Evolutionary conservation across 2,888 invertebrate genomes (phyloP), one percentile per base, ranked within the genome.

Genomic region (Lochmaea crataegi): DNA sequence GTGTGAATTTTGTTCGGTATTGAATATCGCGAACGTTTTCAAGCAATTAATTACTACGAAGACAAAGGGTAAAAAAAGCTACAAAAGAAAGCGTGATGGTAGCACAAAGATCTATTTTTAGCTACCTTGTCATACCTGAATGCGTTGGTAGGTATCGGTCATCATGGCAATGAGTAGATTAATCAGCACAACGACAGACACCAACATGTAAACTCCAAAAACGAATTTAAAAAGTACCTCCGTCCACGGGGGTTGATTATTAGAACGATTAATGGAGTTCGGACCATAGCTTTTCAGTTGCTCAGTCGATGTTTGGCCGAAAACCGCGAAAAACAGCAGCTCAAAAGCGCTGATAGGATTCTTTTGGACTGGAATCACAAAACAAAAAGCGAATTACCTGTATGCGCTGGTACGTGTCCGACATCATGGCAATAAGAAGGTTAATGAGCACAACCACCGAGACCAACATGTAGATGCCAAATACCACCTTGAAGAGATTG

Each of bases 81-180:
- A 64, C 26, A 41, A 65, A 61, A 65, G 38, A 61, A 78, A 78
- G 77, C 77, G 75, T 75, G 72, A 64, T 63, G 71, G 65, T 67
- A 72, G 74, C 73, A 74, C 60, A 64, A 72, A 60, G 45, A 65
- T 56, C 58, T 73, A 71, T 53, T 61, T 64, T 70, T 73, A 75
- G 74, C 79, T 77, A 79, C 75, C 77, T 79, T 75, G 48, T 75
- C 75, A 88, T 92, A 94, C 97, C 92, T 99, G 97, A 86, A 99
- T 99, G 86, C 97, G 91, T 88, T 99, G 99, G 88, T 99, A 99
- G 76, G 99, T 99, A 91, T 99, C 99, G 86, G 98, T 98, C 98
- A 99, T 99, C 99, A 99, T 99, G 90, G 99, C 99, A 91, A 99
- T 99, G 87, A 99, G 94, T 81, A 99, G 92, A 90, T 99, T 99